Conservation (phyloP, 2,888 invertebrate genomes). For the Drosophila koepferae region DNA sequence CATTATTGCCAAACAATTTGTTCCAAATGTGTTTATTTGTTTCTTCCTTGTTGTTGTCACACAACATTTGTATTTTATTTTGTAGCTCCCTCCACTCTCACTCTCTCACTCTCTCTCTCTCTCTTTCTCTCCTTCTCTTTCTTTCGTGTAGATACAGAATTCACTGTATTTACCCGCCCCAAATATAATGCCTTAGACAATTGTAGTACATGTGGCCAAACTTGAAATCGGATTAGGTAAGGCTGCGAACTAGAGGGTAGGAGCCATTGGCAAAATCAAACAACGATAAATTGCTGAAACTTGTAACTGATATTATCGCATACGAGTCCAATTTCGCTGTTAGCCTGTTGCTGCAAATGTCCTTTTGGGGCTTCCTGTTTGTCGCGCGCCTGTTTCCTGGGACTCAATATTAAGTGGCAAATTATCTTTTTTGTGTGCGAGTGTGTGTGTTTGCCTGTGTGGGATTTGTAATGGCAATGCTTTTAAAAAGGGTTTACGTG, state of each 20-base stretch:
- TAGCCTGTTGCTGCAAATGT: conserved; percentile 69
- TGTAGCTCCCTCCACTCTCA: conserved; percentile 1
- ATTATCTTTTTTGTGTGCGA: conserved; percentile 47
- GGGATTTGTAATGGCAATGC: conserved; percentile 29
- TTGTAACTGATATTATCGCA: conserved; percentile 72
- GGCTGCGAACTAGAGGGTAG: background rate
- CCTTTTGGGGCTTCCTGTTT: conserved; percentile 57
- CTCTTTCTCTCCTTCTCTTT: background rate
- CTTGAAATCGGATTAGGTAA: conserved; percentile 75
- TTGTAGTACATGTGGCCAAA: conserved; percentile 70
- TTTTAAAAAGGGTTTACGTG: conserved; percentile 66
- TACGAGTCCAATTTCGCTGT: conserved; percentile 56
- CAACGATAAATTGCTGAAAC: conserved; percentile 76
- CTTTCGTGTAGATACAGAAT: background rate
- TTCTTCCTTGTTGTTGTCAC: conserved; percentile 61
- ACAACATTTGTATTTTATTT: conserved; percentile 31
- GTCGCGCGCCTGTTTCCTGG: conserved; percentile 36
- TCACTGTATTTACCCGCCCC: conserved; percentile 15
- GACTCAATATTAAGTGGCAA: conserved; percentile 66
- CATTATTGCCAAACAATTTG: conserved; percentile 81
- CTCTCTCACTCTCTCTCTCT: background rate
- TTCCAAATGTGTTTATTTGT: conserved; percentile 78
- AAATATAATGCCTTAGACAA: conserved; percentile 68
- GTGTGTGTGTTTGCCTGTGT: conserved; percentile 15
- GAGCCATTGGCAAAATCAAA: conserved; percentile 63